Base-by-base conservation (phyloP, 2,113 vertebrate species). In the Cinclus cinclus region DNA sequence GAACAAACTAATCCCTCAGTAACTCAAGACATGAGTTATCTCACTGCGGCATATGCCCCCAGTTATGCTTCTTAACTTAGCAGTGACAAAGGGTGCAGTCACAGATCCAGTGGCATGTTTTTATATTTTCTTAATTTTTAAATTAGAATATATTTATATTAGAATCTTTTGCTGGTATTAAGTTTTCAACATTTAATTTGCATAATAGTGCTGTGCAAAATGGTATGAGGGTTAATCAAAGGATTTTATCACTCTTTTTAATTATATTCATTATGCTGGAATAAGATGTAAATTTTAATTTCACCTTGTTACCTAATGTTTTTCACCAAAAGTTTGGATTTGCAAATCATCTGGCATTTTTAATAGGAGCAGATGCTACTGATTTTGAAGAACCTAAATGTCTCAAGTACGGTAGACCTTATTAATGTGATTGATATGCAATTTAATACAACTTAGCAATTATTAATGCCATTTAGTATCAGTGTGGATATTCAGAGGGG, bases 271-370 rank as follows among this genome's bases (percentile, higher is more conserved):
- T 97, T 96, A 97, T 97, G 89, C 84, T 68, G 33, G 92, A 98
- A 95, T 94, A 97, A 98, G 97, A 97, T 96, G 97, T 98, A 98
- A 97, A 98, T 98, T 98, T 98, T 97, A 97, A 98, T 98, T 98
- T 96, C 95, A 98, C 97, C 97, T 98, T 98, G 97, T 98, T 98
- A 98, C 96, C 96, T 97, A 96, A 94, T 3, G 39, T 97, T 97
- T 98, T 97, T 94, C 93, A 96, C 97, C 96, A 97, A 98, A 97
- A 98, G 95, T 98, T 97, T 92, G 94, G 94, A 90, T 97, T 96
- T 95, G 92, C 93, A 97, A 96, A 97, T 98, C 97, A 97, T 98
- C 97, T 98, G 98, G 98, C 97, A 97, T 96, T 97, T 98, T 98
- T 98, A 98, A 97, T 96, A 95, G 93, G 83, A 96, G 93, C 98